Percentiles rank a stretch among this genome's conserved stretches.
phyloP scores from a whole-genome alignment of 2,113 vertebrate genomes.

The Hippoglossus stenolepis region DNA sequence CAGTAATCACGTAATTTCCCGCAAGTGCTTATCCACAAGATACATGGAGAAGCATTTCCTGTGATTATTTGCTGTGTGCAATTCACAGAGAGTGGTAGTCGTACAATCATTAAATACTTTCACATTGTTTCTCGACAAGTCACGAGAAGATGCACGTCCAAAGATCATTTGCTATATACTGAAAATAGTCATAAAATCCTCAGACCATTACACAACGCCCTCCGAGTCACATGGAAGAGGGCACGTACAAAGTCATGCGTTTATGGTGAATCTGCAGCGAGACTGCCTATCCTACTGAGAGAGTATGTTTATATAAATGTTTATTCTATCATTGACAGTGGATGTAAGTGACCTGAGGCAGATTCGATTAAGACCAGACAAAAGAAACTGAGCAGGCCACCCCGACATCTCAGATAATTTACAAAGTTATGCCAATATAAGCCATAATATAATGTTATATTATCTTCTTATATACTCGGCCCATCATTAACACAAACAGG shows the following conservation, averaged over 20 bases:
- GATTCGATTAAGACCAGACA: too few species aligned
- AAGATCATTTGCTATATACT: conserved; percentile 47
- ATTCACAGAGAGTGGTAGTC: background rate
- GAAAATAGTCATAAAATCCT: conserved; percentile 35
- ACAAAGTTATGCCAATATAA: too few species aligned
- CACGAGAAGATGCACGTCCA: conserved; percentile 49
- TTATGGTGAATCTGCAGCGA: background rate
- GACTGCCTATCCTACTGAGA: background rate
- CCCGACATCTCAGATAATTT: too few species aligned
- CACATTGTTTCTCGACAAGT: background rate
- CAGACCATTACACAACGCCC: conserved; percentile 1
- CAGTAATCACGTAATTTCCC: background rate
- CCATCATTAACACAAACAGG: background rate
- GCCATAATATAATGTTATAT: too few species aligned
- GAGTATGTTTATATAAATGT: background rate
- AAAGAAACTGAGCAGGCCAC: too few species aligned
- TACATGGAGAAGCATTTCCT: background rate
- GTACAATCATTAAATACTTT: background rate
- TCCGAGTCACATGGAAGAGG: conserved; percentile 34
- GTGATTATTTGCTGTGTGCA: background rate
- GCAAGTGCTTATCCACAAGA: background rate
- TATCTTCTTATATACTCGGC: too few species aligned
- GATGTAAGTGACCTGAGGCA: too few species aligned
- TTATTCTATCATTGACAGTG: too few species aligned
- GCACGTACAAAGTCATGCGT: background rate